Evolutionary conservation across 2,113 vertebrate genomes (phyloP).

Genomic region (Manacus vitellinus): DNA sequence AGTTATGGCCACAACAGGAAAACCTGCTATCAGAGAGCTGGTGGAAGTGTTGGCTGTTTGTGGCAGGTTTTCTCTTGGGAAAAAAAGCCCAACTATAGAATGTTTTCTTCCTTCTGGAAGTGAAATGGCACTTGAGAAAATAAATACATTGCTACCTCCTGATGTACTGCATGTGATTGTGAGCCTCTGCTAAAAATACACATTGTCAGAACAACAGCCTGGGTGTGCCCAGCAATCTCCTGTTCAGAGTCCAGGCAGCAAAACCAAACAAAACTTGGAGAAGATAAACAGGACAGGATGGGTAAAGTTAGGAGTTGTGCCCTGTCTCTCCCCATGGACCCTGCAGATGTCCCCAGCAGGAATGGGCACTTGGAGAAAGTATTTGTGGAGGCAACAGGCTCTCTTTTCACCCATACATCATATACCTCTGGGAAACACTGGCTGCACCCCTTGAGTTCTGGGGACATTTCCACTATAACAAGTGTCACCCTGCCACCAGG

Average conservation of each 20-base stretch:
- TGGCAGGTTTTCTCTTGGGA: neutral
- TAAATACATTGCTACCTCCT: neutral
- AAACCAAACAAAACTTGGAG: neutral
- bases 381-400: accelerated
- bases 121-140: conserved; percentile 1
- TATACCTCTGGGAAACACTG: neutral
- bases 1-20: neutral
- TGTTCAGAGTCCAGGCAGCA: neutral
- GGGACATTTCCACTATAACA: neutral
- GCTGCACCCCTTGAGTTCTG: neutral
- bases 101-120: neutral
- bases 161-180: neutral
- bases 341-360: neutral
- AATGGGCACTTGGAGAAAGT: neutral
- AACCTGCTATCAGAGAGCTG: accelerated
- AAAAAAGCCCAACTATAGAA: neutral
- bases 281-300: neutral
- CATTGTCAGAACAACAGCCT: neutral
- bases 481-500: neutral
- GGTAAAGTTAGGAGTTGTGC: neutral
- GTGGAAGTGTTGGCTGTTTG: accelerated
- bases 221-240: conserved; percentile 26
- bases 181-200: conserved; percentile 37
- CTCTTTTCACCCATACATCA: neutral
- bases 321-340: accelerated